These are phyloP conservation scores for Oithona nana DNA, from an alignment of 2,888 invertebrate genomes.

Conservation along the genomic window DNA sequence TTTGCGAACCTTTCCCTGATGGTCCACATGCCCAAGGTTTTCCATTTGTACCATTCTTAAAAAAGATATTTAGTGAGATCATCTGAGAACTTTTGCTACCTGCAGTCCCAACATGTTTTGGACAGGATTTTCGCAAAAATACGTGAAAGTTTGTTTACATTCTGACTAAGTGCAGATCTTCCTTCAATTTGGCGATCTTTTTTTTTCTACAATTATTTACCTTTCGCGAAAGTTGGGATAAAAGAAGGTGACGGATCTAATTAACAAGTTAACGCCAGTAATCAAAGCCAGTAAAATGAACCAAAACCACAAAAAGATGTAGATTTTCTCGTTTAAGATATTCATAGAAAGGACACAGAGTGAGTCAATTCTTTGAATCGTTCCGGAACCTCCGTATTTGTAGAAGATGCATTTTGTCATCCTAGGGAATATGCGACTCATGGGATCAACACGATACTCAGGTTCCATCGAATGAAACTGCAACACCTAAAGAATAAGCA, in stretches of 20 bases:
- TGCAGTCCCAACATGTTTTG: background rate
- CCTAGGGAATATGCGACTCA: conserved; percentile 1
- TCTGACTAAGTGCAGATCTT: background rate
- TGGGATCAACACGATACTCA: conserved; percentile 21
- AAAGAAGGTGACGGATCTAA: background rate
- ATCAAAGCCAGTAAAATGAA: conserved; percentile 42
- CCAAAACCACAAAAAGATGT: conserved; percentile 20
- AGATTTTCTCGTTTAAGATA: conserved; percentile 24
- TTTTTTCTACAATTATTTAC: background rate
- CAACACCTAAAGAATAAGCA: background rate
- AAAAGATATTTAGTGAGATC: background rate
- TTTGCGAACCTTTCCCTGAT: background rate
- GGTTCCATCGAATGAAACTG: conserved; percentile 21
- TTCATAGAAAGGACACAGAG: conserved; percentile 25
- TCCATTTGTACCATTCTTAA: background rate
- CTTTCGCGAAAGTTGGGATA: background rate
- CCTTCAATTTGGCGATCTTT: background rate
- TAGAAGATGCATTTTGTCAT: conserved; percentile 25
- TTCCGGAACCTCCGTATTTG: conserved; percentile 24
- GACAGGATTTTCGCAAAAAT: background rate
- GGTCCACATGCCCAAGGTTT: background rate
- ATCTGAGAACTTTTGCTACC: background rate
- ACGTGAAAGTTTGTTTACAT: background rate
- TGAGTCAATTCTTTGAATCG: conserved; percentile 23
- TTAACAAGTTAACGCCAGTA: background rate